Percentiles rank a stretch among this genome's conserved stretches.
Evolutionary conservation across 2,797 vertebrate species (phyloP).

Genomic region (Nyctalus aviator): DNA sequence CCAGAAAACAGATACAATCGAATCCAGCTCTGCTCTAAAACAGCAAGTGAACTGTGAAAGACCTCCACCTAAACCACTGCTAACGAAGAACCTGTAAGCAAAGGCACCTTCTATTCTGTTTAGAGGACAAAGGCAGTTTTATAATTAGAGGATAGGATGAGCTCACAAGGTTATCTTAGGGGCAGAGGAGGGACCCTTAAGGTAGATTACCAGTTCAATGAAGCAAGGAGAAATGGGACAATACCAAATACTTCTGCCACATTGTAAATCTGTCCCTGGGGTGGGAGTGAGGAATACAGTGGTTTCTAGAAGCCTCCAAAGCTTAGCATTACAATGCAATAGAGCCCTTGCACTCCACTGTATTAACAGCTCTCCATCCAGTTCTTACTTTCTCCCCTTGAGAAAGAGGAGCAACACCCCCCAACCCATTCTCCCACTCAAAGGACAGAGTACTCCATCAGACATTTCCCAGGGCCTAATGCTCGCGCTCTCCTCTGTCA

Average conservation of each 20-base stretch:
- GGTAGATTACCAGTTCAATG: background rate
- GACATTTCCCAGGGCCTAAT: background rate
- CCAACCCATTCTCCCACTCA: no score
- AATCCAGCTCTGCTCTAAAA: background rate
- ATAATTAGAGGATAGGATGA: background rate
- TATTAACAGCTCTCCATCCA: background rate
- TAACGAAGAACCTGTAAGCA: background rate
- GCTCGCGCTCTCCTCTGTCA: background rate
- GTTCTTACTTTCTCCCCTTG: background rate
- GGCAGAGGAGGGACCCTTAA: background rate
- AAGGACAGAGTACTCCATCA: accelerated
- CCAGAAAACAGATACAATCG: background rate
- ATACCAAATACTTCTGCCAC: background rate
- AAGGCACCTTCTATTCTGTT: background rate
- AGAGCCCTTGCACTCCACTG: background rate
- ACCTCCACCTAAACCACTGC: background rate
- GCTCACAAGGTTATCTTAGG: background rate
- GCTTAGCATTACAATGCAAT: background rate
- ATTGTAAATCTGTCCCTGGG: background rate
- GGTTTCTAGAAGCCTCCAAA: background rate
- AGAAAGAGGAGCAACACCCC: background rate
- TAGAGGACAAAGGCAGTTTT: background rate
- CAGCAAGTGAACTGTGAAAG: background rate
- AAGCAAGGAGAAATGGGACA: background rate
- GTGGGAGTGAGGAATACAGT: accelerated